A percentile compares a stretch with the other conserved stretches of the same genome.
phyloP scores from a whole-genome alignment of 2,113 vertebrate genomes.

The Indri indri region DNA sequence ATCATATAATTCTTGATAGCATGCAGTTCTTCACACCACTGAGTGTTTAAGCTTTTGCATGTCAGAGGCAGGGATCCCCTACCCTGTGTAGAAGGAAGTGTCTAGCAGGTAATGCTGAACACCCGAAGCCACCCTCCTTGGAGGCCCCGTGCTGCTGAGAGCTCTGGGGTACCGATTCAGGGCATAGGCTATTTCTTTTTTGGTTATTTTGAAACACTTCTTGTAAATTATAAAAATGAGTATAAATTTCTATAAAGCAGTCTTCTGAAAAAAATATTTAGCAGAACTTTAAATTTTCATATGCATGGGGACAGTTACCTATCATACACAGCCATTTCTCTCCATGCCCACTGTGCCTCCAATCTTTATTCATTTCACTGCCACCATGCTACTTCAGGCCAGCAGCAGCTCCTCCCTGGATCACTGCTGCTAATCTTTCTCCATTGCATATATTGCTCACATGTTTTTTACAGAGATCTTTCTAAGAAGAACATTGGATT shows the following conservation, averaged over 20 bases:
- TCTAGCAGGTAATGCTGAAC: not conserved
- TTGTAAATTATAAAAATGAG: not conserved
- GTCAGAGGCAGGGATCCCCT: not conserved
- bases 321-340: not conserved
- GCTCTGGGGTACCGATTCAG: rapidly evolving
- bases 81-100: not conserved
- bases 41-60: not conserved
- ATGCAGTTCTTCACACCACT: not conserved
- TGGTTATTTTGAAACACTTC: not conserved
- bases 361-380: not conserved
- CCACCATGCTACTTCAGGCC: not conserved
- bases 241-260: not conserved
- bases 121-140: not conserved
- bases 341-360: not conserved
- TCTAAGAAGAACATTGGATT: not conserved
- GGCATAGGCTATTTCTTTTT: not conserved
- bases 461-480: not conserved
- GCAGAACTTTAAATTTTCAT: not conserved
- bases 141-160: not conserved
- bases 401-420: not conserved
- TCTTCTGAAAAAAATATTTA: not conserved
- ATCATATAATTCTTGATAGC: not conserved
- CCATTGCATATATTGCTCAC: not conserved
- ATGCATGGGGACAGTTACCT: not conserved
- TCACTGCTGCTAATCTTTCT: not conserved